Percentiles rank a stretch among this genome's conserved stretches.
These are phyloP conservation scores for Mythimna albipuncta DNA, from an alignment of 2,888 invertebrate genomes.

Conservation along the genomic window DNA sequence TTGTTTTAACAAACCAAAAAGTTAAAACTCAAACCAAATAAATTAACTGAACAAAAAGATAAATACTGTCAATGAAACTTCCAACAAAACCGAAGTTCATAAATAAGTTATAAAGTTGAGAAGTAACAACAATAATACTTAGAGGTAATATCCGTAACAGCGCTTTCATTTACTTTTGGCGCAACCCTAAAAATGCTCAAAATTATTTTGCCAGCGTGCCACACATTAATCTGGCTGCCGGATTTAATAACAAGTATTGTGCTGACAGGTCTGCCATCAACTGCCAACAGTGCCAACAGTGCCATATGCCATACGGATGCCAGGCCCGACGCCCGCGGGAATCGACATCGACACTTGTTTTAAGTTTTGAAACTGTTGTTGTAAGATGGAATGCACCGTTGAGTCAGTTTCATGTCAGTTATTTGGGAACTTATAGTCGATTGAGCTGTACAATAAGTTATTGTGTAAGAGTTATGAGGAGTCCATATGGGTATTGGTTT, in stretches of 20 bases:
- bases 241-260: slow-evolving; percentile 48
- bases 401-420: neutral
- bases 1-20: too few species aligned
- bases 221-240: slow-evolving; percentile 36
- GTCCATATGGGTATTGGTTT: neutral
- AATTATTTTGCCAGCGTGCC: slow-evolving; percentile 23
- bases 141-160: slow-evolving; percentile 4
- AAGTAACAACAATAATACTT: slow-evolving; percentile 11
- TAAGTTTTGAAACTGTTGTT: slow-evolving; percentile 28
- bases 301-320: slow-evolving; percentile 18
- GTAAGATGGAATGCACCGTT: slow-evolving; percentile 4
- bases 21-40: neutral
- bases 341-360: slow-evolving; percentile 21
- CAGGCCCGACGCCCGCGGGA: slow-evolving; percentile 22
- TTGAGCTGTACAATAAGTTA: neutral
- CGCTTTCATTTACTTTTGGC: slow-evolving; percentile 18
- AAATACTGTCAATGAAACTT: neutral
- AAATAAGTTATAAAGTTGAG: neutral
- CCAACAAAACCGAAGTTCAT: neutral
- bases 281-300: slow-evolving; percentile 42
- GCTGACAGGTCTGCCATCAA: slow-evolving; percentile 36
- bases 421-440: neutral
- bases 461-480: neutral
- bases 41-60: neutral
- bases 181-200: slow-evolving; percentile 1